Base-by-base conservation (phyloP, 2,888 invertebrate species). In the Falcaria lacertinaria region DNA sequence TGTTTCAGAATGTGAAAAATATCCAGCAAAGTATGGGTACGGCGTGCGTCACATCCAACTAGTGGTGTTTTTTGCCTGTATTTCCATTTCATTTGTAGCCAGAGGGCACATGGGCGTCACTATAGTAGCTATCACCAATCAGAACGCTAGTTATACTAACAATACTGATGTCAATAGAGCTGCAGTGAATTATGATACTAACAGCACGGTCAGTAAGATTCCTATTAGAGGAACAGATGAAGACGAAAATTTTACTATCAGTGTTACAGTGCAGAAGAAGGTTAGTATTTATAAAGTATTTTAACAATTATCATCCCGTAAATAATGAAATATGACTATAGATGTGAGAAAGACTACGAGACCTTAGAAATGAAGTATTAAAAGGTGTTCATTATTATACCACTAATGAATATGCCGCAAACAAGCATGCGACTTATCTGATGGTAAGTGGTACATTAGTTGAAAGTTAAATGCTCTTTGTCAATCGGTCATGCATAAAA, bases 61-160 rank as follows among this genome's bases (percentile, higher is more conserved):
- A 0, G 13, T 71, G 0, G 41, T 79, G 17, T 47, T 69, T 11
- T 71, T 77, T 19, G 22, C 66, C 2, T 54, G 64, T 11, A 43
- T 80, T 2, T 8, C 54, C 2, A 42, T 66, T 0, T 60, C 47
- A 2, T 79, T 67, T 17, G 42, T 70, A 8, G 60, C 69, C 0
- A 62, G 80, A 45, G 72, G 60, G 11, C 80, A 81, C 41, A 45
- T 81, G 25, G 74, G 74, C n/a, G 79, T 80, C 0, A 68, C 76
- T 0, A 62, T 81, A 4, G 80, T 81, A 3, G 78, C 78, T 2
- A 79, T 81, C 76, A 73, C 73, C 0, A 63, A 51, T 51, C 49
- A 50, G n/a, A 6, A 42, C 6, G 39, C 38, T 22, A 34, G n/a
- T 33, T 33, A 43, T 22, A 15, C 1, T 11, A 34, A 13, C 16